phyloP scores from a whole-genome alignment of 1,140 invertebrate species.

The Bactericera cockerelli region DNA sequence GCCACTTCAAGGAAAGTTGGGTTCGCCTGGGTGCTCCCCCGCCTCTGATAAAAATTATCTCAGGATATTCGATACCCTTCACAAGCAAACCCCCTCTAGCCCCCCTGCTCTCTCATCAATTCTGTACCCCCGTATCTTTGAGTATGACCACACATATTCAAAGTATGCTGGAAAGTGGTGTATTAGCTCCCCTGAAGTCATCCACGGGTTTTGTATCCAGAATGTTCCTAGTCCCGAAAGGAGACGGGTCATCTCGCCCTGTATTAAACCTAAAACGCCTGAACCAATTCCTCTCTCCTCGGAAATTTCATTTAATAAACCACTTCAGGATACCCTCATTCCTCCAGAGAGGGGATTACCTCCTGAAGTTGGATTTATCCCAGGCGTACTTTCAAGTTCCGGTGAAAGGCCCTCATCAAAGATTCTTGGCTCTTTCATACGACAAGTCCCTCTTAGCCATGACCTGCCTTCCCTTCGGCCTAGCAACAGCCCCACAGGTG shows the following conservation, averaged over 20 bases:
- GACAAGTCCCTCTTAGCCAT: constrained; percentile 20
- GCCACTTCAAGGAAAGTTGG: too few relatives aligned
- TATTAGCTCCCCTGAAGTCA: constrained; percentile 15
- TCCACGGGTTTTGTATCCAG: too few relatives aligned
- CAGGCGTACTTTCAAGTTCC: constrained; percentile 23
- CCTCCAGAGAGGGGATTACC: constrained; percentile 23
- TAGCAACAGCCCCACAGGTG: constrained; percentile 25
- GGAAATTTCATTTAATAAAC: constrained; percentile 19
- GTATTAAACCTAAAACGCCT: constrained; percentile 7
- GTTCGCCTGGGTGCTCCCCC: too few relatives aligned
- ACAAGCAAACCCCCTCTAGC: too few relatives aligned
- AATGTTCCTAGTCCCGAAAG: too few relatives aligned
- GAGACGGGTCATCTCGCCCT: constrained; percentile 12
- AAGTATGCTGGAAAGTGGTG: not conserved
- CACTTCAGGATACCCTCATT: constrained; percentile 14
- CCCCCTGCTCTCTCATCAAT: too few relatives aligned
- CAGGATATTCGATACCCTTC: too few relatives aligned
- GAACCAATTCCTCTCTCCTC: constrained; percentile 22
- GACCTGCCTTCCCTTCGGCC: constrained; percentile 22
- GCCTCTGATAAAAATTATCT: too few relatives aligned
- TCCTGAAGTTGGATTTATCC: constrained; percentile 25
- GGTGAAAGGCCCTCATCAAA: too few relatives aligned
- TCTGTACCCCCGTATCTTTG: too few relatives aligned
- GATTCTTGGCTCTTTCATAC: constrained; percentile 22
- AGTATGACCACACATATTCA: too few relatives aligned